Evolutionary conservation across 2,888 invertebrate genomes (phyloP).

Genomic region (Camptogramma bilineatum): DNA sequence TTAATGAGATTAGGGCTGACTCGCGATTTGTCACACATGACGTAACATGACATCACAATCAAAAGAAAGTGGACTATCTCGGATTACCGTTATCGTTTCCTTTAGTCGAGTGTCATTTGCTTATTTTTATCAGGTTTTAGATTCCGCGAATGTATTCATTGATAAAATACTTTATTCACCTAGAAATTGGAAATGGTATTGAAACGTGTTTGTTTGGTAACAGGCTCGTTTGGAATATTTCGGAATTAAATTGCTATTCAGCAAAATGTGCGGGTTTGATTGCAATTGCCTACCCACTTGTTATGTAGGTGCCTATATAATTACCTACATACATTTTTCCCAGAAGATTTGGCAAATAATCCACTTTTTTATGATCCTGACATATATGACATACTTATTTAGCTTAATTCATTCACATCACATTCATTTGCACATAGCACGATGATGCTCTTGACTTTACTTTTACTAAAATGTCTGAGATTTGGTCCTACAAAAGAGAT

Average conservation of each 20-base stretch:
- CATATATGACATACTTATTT: too few species aligned
- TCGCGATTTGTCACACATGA: slow-evolving; percentile 33
- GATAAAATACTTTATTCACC: slow-evolving; percentile 11
- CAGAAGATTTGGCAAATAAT: background rate
- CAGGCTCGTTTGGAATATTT: background rate
- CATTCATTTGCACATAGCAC: too few species aligned
- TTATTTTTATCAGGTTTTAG: slow-evolving; percentile 47
- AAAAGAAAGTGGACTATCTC: slow-evolving; percentile 43
- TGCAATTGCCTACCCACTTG: background rate
- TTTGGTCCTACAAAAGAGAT: too few species aligned
- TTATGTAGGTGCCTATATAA: background rate
- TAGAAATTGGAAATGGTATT: background rate
- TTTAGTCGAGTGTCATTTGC: slow-evolving; percentile 42
- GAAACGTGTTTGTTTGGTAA: background rate
- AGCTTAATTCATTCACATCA: too few species aligned
- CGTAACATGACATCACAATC: slow-evolving; percentile 16
- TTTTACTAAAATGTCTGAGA: too few species aligned
- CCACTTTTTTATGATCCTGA: too few species aligned
- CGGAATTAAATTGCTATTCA: slow-evolving; percentile 1
- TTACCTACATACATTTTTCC: background rate
- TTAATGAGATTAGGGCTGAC: slow-evolving; percentile 55
- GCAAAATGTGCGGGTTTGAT: background rate
- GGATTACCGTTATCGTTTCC: slow-evolving; percentile 38
- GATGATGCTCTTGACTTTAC: too few species aligned
- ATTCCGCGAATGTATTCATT: slow-evolving; percentile 27